phyloP scores from a whole-genome alignment of 2,888 invertebrate genomes.

The Papilio demoleus region DNA sequence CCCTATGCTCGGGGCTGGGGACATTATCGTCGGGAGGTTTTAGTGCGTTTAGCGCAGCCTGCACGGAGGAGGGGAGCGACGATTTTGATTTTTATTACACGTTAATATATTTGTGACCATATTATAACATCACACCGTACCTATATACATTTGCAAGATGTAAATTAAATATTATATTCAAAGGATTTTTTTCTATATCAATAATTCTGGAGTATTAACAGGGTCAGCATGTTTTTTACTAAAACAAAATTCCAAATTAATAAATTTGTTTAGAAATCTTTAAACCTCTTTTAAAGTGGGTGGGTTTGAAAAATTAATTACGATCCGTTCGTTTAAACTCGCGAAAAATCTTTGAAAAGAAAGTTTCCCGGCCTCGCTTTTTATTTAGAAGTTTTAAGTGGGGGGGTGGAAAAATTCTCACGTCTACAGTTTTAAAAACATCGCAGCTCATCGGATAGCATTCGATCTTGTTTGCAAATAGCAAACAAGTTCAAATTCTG shows the following conservation, averaged over 20 bases:
- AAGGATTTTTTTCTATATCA: background rate
- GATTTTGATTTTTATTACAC: conserved; percentile 24
- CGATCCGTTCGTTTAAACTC: conserved; percentile 48
- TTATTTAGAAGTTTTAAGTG: conserved; percentile 50
- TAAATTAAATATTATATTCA: too few relatives aligned
- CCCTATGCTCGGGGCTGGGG: conserved; percentile 20
- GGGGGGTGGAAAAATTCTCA: conserved; percentile 40
- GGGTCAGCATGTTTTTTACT: background rate
- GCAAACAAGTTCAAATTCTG: background rate
- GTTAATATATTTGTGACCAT: background rate
- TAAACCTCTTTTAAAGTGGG: conserved; percentile 5
- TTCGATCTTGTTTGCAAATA: background rate
- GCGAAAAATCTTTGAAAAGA: conserved; percentile 49
- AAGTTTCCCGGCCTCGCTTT: conserved; percentile 46
- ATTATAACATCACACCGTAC: background rate
- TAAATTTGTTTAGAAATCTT: conserved; percentile 37
- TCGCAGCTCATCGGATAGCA: background rate
- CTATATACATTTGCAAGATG: background rate
- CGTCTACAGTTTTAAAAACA: conserved; percentile 22
- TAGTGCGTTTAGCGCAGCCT: conserved; percentile 8
- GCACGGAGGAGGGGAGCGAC: background rate
- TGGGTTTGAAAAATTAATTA: conserved; percentile 55
- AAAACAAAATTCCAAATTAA: conserved; percentile 20
- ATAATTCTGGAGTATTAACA: background rate
- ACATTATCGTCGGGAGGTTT: conserved; percentile 25